Evolutionary conservation across 2,113 vertebrate species (phyloP), one percentile per base, ranked within the genome.

Genomic region (Probosciger aterrimus): DNA sequence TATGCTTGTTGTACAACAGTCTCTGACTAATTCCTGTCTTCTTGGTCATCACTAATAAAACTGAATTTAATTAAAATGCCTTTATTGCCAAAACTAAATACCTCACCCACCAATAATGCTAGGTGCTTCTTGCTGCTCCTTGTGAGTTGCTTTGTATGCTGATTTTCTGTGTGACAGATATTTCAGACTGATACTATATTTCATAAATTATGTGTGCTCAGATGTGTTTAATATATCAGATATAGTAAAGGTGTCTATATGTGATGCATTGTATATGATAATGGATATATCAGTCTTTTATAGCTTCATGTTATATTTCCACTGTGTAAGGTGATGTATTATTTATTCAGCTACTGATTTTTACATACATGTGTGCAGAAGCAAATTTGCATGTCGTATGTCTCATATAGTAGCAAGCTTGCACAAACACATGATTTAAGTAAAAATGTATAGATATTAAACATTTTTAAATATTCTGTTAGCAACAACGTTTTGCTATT

Each of bases 181-280:
- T 87, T 92, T 89, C 41, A 76, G 9, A 41, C 39, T 33, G 46
- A 27, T 73, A 49, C 2, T 65, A 6, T 35, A 55, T 88, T 82
- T 93, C 84, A 68, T 64, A 35, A 3, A 68, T 80, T 39, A 74
- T 52, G 74, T 65, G 10, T 50, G 15, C 16, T 22, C 65, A 91
- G 57, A 89, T 88, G 83, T 63, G 69, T 89, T 94, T 80, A 68
- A 73, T 84, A 28, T 44, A 89, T 41, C 33, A 30, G 20, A 64
- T 37, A 43, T 1, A 71, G 43, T 5, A 15, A 64, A 63, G 24
- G 7, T 4, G 0, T 63, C 75, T 68, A 67, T 76, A 30, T 86
- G 90, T 50, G 44, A 73, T 92, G 19, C 65, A 70, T 86, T 93
- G 88, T 77, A 70, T 53, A 94, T 62, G 59, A 91, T 77, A 94